phyloP scores from a whole-genome alignment of 2,888 invertebrate species.

The Hermaeophaga mercurialis region DNA sequence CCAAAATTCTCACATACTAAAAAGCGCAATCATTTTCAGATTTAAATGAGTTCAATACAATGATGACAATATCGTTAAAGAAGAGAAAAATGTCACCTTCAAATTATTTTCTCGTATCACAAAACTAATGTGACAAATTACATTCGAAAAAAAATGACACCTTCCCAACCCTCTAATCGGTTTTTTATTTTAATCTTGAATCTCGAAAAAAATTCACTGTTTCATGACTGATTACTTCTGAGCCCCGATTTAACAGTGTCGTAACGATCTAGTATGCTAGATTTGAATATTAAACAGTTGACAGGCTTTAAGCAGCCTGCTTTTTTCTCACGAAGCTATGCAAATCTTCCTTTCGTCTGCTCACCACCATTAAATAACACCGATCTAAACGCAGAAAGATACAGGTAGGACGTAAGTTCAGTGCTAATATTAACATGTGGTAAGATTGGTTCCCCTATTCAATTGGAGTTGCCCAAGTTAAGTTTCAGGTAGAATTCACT shows the following conservation, averaged over 20 bases:
- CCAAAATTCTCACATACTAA: slow-evolving; percentile 33
- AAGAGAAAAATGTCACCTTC: slow-evolving; percentile 43
- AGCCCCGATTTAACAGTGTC: slow-evolving; percentile 37
- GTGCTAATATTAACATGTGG: slow-evolving; percentile 28
- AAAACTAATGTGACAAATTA: slow-evolving; percentile 48
- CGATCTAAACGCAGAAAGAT: slow-evolving; percentile 4
- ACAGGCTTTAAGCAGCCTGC: slow-evolving; percentile 45
- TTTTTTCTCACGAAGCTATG: slow-evolving; percentile 53
- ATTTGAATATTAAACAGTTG: slow-evolving; percentile 45
- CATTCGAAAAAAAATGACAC: slow-evolving; percentile 33
- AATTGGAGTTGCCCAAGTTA: slow-evolving; percentile 33
- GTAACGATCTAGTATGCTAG: slow-evolving; percentile 39
- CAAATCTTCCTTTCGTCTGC: slow-evolving; percentile 41
- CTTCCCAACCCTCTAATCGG: slow-evolving; percentile 42
- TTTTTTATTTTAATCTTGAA: slow-evolving; percentile 47
- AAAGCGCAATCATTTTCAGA: slow-evolving; percentile 26
- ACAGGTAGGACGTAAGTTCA: slow-evolving; percentile 7
- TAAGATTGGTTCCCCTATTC: slow-evolving; percentile 37
- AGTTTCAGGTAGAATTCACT: slow-evolving; percentile 25
- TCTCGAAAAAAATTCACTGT: slow-evolving; percentile 34
- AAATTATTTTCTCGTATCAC: slow-evolving; percentile 47
- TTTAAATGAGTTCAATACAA: slow-evolving; percentile 30
- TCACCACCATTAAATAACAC: slow-evolving; percentile 35
- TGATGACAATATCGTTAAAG: slow-evolving; percentile 24
- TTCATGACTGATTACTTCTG: slow-evolving; percentile 46